Evolutionary conservation across 2,113 vertebrate species (phyloP).

Genomic region (Upupa epops): DNA sequence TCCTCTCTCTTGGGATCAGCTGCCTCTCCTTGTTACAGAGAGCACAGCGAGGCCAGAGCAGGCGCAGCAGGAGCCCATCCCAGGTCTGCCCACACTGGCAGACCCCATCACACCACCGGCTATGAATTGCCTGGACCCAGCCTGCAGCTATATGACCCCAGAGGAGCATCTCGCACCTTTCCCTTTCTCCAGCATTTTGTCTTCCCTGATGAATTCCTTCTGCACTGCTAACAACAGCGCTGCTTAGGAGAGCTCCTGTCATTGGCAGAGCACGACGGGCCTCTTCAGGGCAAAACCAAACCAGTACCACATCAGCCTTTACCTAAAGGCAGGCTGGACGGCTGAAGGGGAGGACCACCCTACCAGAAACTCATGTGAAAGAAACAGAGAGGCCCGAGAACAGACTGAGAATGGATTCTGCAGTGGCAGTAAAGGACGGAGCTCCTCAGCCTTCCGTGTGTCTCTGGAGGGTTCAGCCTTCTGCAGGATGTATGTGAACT

Average conservation of each 20-base stretch:
- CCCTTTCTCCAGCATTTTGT: not conserved
- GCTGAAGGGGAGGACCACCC: not conserved
- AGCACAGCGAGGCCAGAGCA: not conserved
- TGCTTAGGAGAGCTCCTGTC: not conserved
- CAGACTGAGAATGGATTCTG: not conserved
- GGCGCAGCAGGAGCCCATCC: not conserved
- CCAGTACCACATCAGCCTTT: not conserved
- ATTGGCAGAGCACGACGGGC: fast-evolving
- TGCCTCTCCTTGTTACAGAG: not conserved
- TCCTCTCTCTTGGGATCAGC: not conserved
- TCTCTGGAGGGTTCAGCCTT: not conserved
- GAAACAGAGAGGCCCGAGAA: not conserved
- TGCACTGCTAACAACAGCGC: not conserved
- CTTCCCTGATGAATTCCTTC: not conserved
- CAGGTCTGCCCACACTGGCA: not conserved
- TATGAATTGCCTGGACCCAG: not conserved
- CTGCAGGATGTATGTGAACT: no score
- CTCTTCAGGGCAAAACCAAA: not conserved
- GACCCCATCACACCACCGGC: not conserved
- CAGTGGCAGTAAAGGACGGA: not conserved
- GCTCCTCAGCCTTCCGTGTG: not conserved
- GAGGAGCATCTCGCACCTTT: not conserved
- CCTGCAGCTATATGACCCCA: not conserved
- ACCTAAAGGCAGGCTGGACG: fast-evolving
- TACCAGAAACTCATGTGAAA: not conserved